phyloP scores from a whole-genome alignment of 2,113 vertebrate species.

The Orycteropus afer region DNA sequence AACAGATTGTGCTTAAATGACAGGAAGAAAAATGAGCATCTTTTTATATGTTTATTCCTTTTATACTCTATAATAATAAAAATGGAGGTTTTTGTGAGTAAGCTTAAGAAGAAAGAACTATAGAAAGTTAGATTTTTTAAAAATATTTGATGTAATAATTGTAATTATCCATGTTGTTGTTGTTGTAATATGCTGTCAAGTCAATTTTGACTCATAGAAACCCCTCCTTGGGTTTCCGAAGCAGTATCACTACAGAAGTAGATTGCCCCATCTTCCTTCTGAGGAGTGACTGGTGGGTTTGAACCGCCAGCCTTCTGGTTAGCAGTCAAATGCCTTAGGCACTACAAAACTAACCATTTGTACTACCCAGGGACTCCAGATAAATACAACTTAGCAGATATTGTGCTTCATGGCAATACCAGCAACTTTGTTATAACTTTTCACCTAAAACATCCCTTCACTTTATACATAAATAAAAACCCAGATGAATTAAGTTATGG shows the following conservation, averaged over 20 bases:
- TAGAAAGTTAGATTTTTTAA: neutral
- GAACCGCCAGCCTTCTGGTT: no score
- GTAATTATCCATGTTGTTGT: no score
- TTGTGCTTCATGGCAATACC: neutral
- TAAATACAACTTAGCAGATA: neutral
- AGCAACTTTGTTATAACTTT: neutral
- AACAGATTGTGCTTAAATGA: neutral
- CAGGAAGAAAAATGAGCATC: neutral
- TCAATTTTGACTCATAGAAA: no score
- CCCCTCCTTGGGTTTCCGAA: no score
- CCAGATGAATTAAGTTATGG: neutral
- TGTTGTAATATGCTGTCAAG: no score
- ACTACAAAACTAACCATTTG: no score
- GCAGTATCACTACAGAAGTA: no score
- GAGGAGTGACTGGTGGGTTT: no score
- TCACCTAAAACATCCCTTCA: neutral
- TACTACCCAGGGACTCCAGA: no score
- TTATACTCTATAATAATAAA: slow-evolving; percentile 30
- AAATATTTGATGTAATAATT: neutral
- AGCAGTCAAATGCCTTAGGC: no score
- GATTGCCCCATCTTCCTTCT: no score
- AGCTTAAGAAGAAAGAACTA: slow-evolving; percentile 19
- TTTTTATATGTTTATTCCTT: slow-evolving; percentile 19
- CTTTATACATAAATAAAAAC: neutral
- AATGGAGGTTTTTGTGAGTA: neutral